Evolutionary conservation across 2,113 vertebrate genomes (phyloP).

Genomic region (Eurystomus gularis): DNA sequence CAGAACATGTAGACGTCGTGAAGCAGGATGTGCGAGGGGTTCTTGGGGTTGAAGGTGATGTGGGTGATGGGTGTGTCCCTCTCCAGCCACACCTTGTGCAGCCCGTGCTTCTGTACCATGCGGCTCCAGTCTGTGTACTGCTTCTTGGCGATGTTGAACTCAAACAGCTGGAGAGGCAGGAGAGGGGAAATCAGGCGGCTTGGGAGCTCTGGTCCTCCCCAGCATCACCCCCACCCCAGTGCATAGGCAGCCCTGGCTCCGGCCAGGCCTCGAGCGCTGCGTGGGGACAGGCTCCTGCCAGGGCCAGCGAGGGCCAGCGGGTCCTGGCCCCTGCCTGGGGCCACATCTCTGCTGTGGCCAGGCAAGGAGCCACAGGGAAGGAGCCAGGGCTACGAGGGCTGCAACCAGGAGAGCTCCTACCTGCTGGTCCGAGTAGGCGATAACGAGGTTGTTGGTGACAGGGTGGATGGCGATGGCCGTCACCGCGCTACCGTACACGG

Average conservation of each 20-base stretch:
- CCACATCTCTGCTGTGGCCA: fast-evolving
- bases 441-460: constrained; percentile 81
- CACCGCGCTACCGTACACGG: constrained; percentile 83
- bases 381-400: fast-evolving
- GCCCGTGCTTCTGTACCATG: constrained; percentile 79
- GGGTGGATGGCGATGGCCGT: constrained; percentile 88
- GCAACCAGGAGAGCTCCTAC: constrained; percentile 45
- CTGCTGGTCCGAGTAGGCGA: constrained; percentile 90
- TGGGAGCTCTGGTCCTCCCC: fast-evolving
- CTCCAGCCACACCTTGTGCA: constrained; percentile 86
- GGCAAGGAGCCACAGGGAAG: fast-evolving
- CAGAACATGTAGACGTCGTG: constrained; percentile 92
- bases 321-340: fast-evolving
- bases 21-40: constrained; percentile 83
- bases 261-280: fast-evolving
- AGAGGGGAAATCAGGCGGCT: fast-evolving
- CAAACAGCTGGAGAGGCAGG: constrained; percentile 78
- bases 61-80: constrained; percentile 88
- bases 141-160: constrained; percentile 84
- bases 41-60: constrained; percentile 84
- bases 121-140: constrained; percentile 91
- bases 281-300: neutral
- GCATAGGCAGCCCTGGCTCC: fast-evolving
- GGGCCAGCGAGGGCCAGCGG: neutral
- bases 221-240: fast-evolving